phyloP scores from a whole-genome alignment of 2,888 invertebrate species.

The Parnassius orleans region DNA sequence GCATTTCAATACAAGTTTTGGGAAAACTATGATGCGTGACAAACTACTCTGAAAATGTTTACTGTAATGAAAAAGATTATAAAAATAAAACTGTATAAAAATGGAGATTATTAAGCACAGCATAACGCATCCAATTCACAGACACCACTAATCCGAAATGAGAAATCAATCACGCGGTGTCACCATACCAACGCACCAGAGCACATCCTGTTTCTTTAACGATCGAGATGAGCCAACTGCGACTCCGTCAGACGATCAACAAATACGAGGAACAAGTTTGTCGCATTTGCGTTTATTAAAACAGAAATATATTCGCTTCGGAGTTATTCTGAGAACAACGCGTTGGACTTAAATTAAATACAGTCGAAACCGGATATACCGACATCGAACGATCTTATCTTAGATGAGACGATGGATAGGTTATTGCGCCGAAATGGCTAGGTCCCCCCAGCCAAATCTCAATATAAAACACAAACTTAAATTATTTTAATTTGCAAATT shows the following conservation, averaged over 20 bases:
- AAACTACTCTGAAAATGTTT: not conserved
- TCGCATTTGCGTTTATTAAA: constrained; percentile 16
- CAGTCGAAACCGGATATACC: too few relatives aligned
- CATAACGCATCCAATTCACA: not conserved
- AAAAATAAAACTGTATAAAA: not conserved
- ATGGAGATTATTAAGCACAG: not conserved
- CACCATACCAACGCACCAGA: constrained; percentile 52
- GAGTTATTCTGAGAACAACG: constrained; percentile 5
- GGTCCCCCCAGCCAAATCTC: too few relatives aligned
- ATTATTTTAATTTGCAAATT: too few relatives aligned
- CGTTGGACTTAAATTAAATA: not conserved
- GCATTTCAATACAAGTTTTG: too few relatives aligned
- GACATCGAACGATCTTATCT: too few relatives aligned
- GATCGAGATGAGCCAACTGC: constrained; percentile 47
- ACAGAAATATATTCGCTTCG: constrained; percentile 15
- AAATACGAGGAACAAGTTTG: constrained; percentile 19
- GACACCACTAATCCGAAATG: not conserved
- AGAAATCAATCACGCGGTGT: constrained; percentile 43
- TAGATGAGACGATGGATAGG: too few relatives aligned
- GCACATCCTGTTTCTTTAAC: constrained; percentile 57
- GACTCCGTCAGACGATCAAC: constrained; percentile 24
- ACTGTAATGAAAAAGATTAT: not conserved
- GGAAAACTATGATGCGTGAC: too few relatives aligned
- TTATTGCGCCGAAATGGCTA: too few relatives aligned
- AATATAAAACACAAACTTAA: too few relatives aligned